Percentiles rank a stretch among this genome's conserved stretches.
phyloP scores from a whole-genome alignment of 2,797 vertebrate species.

The Podarcis lilfordi region DNA sequence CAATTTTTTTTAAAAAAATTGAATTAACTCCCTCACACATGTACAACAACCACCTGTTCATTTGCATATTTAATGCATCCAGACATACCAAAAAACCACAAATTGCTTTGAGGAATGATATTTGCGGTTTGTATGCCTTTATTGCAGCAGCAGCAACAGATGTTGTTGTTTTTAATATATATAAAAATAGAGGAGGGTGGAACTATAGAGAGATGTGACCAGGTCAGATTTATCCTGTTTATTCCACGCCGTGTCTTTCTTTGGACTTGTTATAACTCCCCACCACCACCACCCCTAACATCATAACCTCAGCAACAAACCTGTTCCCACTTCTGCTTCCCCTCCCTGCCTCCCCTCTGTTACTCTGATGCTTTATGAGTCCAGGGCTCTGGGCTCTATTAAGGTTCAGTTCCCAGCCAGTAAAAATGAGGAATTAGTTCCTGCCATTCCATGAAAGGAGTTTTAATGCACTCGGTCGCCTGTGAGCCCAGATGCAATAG shows the following conservation, averaged over 20 bases:
- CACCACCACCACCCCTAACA: slow-evolving; percentile 27
- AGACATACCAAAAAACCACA: neutral
- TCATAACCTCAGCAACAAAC: slow-evolving; percentile 59
- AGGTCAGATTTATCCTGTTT: neutral
- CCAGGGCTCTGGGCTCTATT: slow-evolving; percentile 72
- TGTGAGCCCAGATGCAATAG: slow-evolving; percentile 71
- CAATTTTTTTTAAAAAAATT: no score
- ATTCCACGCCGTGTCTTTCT: rapidly evolving
- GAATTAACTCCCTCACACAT: no score
- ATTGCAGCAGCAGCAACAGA: no score
- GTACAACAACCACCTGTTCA: no score
- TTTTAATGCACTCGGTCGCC: slow-evolving; percentile 71
- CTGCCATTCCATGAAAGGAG: slow-evolving; percentile 72
- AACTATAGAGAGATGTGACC: neutral
- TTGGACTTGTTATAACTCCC: neutral
- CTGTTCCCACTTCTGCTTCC: slow-evolving; percentile 38
- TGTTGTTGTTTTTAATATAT: no score
- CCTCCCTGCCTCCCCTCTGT: slow-evolving; percentile 31
- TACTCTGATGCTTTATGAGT: slow-evolving; percentile 70
- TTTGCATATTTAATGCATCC: neutral
- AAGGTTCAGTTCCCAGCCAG: slow-evolving; percentile 71
- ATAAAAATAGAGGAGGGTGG: neutral
- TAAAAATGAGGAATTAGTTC: slow-evolving; percentile 76
- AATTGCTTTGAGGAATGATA: neutral
- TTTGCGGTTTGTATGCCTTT: no score